Evolutionary conservation across 1,140 invertebrate genomes (phyloP).

Genomic region (Drosophila ohnishii): DNA sequence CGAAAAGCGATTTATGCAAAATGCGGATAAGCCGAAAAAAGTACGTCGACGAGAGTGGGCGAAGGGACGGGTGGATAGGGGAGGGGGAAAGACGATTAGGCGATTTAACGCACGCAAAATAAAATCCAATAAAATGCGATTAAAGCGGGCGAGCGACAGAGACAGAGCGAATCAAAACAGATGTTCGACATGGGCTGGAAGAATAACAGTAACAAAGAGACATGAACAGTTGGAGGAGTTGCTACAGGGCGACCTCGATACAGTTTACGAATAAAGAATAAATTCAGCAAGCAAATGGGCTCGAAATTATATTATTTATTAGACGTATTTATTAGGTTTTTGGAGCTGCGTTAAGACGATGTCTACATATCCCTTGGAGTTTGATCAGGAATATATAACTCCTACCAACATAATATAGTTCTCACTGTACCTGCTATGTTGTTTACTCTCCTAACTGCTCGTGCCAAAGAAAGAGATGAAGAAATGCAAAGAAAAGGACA

Average conservation of each 20-base stretch:
- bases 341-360: too few species aligned
- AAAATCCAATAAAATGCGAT: slow-evolving; percentile 73
- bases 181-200: slow-evolving; percentile 61
- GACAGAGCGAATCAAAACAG: slow-evolving; percentile 59
- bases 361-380: too few species aligned
- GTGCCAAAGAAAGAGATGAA: slow-evolving; percentile 37
- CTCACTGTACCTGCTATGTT: slow-evolving; percentile 4
- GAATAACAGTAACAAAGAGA: slow-evolving; percentile 33
- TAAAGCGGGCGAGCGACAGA: slow-evolving; percentile 18
- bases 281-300: background rate
- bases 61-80: too few species aligned
- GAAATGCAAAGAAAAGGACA: background rate
- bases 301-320: too few species aligned
- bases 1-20: slow-evolving; percentile 69
- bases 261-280: background rate
- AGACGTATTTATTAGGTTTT: too few species aligned
- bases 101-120: slow-evolving; percentile 73
- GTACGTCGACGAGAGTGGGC: background rate
- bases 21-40: slow-evolving; percentile 33
- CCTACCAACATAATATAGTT: too few species aligned
- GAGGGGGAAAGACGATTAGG: slow-evolving; percentile 53
- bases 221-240: slow-evolving; percentile 30
- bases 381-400: too few species aligned
- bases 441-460: slow-evolving; percentile 35
- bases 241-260: background rate